Evolutionary conservation across 2,113 vertebrate species (phyloP).

Genomic region (Chaetops frenatus): DNA sequence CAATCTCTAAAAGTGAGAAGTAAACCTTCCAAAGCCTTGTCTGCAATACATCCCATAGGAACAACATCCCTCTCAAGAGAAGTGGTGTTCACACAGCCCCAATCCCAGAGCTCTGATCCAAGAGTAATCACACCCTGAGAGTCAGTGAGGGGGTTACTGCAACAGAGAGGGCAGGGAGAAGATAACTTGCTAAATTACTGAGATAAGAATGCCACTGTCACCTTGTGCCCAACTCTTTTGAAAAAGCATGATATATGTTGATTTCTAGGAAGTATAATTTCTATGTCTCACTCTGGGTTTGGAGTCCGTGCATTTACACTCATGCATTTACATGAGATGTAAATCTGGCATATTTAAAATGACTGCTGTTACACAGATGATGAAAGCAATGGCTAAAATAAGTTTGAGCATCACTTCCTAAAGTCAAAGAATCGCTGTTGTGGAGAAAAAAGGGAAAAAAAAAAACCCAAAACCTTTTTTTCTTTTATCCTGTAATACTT

Average conservation of each 20-base stretch:
- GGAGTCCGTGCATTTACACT: background rate
- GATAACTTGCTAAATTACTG: background rate
- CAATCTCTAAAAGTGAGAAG: background rate
- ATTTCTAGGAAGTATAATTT: slow-evolving; percentile 1
- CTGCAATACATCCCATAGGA: background rate
- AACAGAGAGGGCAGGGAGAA: background rate
- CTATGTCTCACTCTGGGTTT: background rate
- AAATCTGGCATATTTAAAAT: background rate
- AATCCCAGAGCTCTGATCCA: background rate
- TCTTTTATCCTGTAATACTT: background rate
- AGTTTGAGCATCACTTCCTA: background rate
- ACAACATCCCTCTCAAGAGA: background rate
- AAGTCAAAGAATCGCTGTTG: background rate
- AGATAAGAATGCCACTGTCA: background rate
- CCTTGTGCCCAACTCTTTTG: background rate
- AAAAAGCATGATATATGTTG: background rate
- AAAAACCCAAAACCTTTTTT: background rate
- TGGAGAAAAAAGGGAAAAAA: background rate
- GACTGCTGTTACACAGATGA: background rate
- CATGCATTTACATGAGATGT: slow-evolving; percentile 35
- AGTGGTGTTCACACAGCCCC: background rate
- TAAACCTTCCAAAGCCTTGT: background rate
- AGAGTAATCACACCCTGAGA: background rate
- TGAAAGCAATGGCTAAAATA: slow-evolving; percentile 9
- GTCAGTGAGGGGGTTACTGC: background rate